Evolutionary conservation across 2,113 vertebrate genomes (phyloP).

Genomic region (Triplophysa rosa): DNA sequence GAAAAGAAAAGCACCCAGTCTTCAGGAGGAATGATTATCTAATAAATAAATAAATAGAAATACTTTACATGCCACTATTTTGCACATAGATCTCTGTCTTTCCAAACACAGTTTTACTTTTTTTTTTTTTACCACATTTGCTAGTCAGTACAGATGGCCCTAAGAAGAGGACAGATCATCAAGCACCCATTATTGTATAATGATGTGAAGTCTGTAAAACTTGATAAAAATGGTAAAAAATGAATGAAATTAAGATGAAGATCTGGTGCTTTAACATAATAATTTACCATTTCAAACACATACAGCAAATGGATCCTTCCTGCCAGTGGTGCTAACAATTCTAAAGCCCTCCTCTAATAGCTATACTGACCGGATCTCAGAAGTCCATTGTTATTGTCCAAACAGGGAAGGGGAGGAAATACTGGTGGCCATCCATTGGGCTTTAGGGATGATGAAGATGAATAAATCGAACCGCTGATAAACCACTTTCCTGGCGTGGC

Average conservation of each 20-base stretch:
- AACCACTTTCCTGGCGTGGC: constrained; percentile 36
- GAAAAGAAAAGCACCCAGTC: constrained; percentile 51
- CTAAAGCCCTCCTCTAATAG: constrained; percentile 8
- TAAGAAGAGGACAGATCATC: constrained; percentile 12
- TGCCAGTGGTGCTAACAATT: not conserved
- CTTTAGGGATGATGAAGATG: constrained; percentile 59
- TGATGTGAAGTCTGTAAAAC: constrained; percentile 5
- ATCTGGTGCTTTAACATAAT: not conserved
- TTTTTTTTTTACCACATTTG: no score
- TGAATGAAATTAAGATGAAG: not conserved
- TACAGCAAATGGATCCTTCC: no score
- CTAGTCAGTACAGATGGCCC: constrained; percentile 18
- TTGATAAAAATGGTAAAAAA: not conserved
- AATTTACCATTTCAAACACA: not conserved
- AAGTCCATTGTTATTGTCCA: constrained; percentile 81
- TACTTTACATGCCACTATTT: constrained; percentile 27
- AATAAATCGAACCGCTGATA: not conserved
- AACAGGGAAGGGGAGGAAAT: constrained; percentile 61
- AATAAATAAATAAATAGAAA: constrained; percentile 39
- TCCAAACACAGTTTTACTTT: no score
- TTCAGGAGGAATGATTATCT: constrained; percentile 52
- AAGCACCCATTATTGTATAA: constrained; percentile 15
- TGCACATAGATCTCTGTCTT: not conserved
- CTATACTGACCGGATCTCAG: constrained; percentile 74
- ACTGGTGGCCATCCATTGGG: no score